Conservation (phyloP, 2,888 invertebrate species). For the Pristionchus exspectatus region DNA sequence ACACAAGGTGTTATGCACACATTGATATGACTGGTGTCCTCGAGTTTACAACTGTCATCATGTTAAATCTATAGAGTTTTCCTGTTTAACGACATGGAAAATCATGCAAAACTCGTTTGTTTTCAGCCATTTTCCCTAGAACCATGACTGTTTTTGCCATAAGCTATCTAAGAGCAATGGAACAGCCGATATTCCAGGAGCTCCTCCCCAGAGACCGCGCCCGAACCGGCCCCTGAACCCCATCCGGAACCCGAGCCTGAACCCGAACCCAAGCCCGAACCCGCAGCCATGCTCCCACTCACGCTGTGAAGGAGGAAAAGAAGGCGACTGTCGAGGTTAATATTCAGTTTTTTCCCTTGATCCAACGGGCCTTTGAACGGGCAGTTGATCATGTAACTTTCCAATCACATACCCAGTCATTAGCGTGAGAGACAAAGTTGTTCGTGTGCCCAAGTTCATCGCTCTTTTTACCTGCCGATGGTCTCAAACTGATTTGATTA, state of each 20-base stretch:
- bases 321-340: background rate
- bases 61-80: too few species aligned
- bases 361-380: too few species aligned
- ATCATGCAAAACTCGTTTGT: background rate
- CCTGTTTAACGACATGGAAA: too few species aligned
- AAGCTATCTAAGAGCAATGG: background rate
- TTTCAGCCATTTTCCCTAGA: background rate
- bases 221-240: constrained; percentile 61
- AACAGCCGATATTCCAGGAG: background rate
- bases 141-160: too few species aligned
- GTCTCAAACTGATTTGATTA: constrained; percentile 7
- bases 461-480: background rate
- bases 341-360: background rate
- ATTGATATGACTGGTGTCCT: too few species aligned
- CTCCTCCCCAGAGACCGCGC: constrained; percentile 58
- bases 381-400: too few species aligned
- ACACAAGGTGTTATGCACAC: too few species aligned
- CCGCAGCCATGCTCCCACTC: constrained; percentile 44
- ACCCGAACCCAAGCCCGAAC: constrained; percentile 51
- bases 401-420: too few species aligned
- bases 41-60: too few species aligned
- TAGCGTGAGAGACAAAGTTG: background rate
- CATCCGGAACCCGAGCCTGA: constrained; percentile 60
- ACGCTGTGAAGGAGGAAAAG: constrained; percentile 35
- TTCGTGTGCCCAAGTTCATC: background rate